Conservation (phyloP, 2,113 vertebrate species). For the Oriolus oriolus region DNA sequence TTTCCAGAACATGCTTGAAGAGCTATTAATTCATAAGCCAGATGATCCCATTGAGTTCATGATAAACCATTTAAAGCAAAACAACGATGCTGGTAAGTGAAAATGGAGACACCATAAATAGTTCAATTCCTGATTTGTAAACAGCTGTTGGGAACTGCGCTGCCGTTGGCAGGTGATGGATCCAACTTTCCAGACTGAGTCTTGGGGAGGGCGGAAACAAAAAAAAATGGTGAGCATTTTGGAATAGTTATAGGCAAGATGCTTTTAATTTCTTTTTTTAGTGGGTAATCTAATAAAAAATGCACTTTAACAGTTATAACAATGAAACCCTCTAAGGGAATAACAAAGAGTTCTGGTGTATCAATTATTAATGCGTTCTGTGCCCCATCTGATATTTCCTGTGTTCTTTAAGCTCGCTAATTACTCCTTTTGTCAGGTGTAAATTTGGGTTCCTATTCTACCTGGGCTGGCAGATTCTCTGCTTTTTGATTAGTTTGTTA, state of each 20-base stretch:
- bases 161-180: neutral
- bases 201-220: neutral
- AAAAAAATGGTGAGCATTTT: neutral
- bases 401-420: constrained; percentile 67
- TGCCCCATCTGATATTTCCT: constrained; percentile 64
- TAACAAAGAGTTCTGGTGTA: constrained; percentile 53
- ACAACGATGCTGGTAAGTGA: constrained; percentile 74
- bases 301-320: constrained; percentile 60
- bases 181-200: neutral
- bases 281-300: constrained; percentile 52
- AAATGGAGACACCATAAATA: neutral
- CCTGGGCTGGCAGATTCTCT: constrained; percentile 56
- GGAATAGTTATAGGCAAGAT: constrained; percentile 3
- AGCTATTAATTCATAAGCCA: constrained; percentile 82
- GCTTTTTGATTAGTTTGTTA: constrained; percentile 54
- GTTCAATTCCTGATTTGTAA: neutral
- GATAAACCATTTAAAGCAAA: constrained; percentile 75
- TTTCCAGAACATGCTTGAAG: constrained; percentile 81
- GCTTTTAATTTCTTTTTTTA: constrained; percentile 47
- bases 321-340: constrained; percentile 58
- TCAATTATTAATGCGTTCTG: constrained; percentile 68
- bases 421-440: constrained; percentile 69
- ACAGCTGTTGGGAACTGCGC: neutral
- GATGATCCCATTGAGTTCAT: constrained; percentile 82
- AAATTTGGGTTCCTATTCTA: constrained; percentile 60